Conservation (phyloP, 2,113 vertebrate genomes). For the Thalassoma bifasciatum region DNA sequence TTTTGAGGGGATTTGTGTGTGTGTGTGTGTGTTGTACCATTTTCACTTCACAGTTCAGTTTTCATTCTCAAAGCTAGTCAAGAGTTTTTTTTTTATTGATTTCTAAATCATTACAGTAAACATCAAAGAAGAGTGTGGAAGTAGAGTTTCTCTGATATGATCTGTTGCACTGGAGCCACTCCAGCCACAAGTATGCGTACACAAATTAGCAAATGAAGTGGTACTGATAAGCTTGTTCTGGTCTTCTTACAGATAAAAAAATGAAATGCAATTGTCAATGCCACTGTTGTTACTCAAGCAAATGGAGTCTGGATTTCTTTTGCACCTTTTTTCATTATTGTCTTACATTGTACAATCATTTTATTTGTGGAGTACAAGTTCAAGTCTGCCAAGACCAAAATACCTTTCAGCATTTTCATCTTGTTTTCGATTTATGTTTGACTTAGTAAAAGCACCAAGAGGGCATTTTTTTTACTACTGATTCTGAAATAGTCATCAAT, state of each 20-base stretch:
- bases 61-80: conserved; percentile 17
- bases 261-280: neutral
- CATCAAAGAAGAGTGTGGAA: conserved; percentile 22
- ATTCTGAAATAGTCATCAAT: too few relatives aligned
- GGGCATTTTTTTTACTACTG: too few relatives aligned
- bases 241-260: neutral
- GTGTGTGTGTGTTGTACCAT: conserved; percentile 5
- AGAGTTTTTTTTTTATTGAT: conserved; percentile 23
- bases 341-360: too few relatives aligned
- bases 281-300: neutral
- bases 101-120: conserved; percentile 37
- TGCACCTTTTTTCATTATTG: too few relatives aligned
- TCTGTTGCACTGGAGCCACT: conserved; percentile 10
- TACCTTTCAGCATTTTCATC: too few relatives aligned
- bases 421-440: too few relatives aligned
- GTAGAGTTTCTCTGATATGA: conserved; percentile 1
- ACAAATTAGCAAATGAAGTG: conserved; percentile 9
- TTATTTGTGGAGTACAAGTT: too few relatives aligned
- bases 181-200: conserved; percentile 28
- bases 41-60: neutral
- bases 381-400: too few relatives aligned
- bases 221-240: conserved; percentile 11
- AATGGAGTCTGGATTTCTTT: too few relatives aligned
- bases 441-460: too few relatives aligned
- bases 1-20: conserved; percentile 13